These are phyloP conservation scores for Macrotrachela quadricornifera DNA, from an alignment of 1,140 invertebrate species.

Conservation along the genomic window DNA sequence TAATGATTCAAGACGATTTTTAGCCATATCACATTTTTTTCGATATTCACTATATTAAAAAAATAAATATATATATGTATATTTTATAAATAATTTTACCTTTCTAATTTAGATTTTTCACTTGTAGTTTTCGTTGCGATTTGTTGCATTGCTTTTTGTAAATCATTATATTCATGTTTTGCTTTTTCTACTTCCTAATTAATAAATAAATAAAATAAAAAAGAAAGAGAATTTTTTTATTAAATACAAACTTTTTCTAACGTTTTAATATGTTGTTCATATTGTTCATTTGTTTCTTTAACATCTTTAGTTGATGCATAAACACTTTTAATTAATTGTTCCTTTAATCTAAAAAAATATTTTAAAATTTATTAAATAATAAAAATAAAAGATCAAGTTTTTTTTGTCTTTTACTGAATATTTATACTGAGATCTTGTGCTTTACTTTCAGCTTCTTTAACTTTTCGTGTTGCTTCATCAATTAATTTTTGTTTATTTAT, in stretches of 20 bases:
- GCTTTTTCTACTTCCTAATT: slow-evolving; percentile 20
- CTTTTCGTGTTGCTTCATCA: too few relatives aligned
- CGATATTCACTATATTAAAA: neutral
- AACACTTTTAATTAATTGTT: slow-evolving; percentile 52
- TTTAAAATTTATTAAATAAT: too few relatives aligned
- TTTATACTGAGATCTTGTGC: neutral
- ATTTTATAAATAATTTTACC: slow-evolving; percentile 27
- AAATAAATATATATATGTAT: neutral
- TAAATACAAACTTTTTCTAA: slow-evolving; percentile 28
- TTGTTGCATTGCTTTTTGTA: slow-evolving; percentile 18
- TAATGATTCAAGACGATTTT: slow-evolving; percentile 17
- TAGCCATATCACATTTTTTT: slow-evolving; percentile 29
- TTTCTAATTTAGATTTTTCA: slow-evolving; percentile 34
- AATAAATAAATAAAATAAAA: too few relatives aligned
- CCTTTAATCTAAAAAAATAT: slow-evolving; percentile 26
- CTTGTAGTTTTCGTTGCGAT: slow-evolving; percentile 12
- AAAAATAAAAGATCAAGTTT: neutral
- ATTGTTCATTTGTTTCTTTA: slow-evolving; percentile 43
- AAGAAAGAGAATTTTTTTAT: too few relatives aligned
- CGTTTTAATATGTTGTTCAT: slow-evolving; percentile 45
- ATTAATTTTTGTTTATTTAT: too few relatives aligned
- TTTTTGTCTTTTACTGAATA: neutral
- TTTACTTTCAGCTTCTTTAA: too few relatives aligned
- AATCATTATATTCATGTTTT: slow-evolving; percentile 17
- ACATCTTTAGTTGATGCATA: slow-evolving; percentile 45